Evolutionary conservation across 2,113 vertebrate genomes (phyloP).

Genomic region (Bujurquina vittata): DNA sequence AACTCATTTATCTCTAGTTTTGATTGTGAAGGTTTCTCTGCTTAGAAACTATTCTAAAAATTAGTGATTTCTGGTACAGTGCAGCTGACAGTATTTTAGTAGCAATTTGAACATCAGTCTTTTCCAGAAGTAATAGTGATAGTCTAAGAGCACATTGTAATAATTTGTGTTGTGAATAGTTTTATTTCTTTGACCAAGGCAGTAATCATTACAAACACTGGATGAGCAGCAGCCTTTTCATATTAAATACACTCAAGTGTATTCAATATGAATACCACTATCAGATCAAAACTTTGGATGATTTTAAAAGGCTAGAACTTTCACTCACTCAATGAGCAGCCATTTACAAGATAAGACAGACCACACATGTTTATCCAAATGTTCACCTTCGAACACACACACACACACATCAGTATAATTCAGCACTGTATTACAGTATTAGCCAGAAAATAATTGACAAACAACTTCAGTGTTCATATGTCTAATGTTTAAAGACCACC

Average conservation of each 20-base stretch:
- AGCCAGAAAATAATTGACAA: too few species aligned
- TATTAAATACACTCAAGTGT: not conserved
- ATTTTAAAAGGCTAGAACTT: too few species aligned
- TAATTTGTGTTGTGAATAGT: not conserved
- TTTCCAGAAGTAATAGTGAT: fast-evolving
- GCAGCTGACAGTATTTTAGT: not conserved
- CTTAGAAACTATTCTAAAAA: too few species aligned
- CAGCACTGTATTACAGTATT: not conserved
- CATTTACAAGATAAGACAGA: too few species aligned
- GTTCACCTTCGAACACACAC: too few species aligned
- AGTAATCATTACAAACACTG: not conserved
- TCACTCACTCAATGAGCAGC: too few species aligned
- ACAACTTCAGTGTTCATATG: fast-evolving
- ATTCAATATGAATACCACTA: not conserved
- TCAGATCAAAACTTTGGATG: too few species aligned
- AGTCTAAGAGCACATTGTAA: not conserved
- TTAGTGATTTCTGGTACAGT: not conserved
- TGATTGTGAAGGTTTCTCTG: too few species aligned
- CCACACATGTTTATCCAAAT: too few species aligned
- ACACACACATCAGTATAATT: too few species aligned
- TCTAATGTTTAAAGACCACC: not conserved
- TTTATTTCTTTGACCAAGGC: not conserved
- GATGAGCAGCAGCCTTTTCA: not conserved
- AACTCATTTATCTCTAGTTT: too few species aligned
- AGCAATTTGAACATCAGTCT: not conserved